Evolutionary conservation across 2,113 vertebrate species (phyloP).

Genomic region (Tachysurus vachellii): DNA sequence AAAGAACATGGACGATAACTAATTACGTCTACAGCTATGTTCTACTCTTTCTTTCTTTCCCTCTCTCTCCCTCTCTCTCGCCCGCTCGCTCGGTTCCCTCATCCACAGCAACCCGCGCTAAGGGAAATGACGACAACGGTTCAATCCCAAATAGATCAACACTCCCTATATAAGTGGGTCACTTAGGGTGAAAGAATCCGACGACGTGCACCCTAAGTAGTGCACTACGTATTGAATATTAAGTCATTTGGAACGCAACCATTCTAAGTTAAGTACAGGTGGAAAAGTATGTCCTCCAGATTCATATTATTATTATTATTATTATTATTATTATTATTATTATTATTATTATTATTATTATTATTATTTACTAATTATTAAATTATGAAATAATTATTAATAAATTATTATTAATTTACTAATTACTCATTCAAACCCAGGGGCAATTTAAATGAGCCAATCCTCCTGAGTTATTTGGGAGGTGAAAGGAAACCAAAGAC

Average conservation of each 20-base stretch:
- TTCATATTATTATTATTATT: no score
- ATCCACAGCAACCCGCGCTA: slow-evolving; percentile 39
- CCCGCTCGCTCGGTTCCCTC: slow-evolving; percentile 38
- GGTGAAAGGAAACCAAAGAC: background rate
- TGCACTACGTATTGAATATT: background rate
- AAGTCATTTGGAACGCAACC: background rate
- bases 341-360: background rate
- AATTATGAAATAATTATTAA: no score
- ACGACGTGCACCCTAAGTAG: background rate
- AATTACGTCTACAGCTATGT: slow-evolving; percentile 37
- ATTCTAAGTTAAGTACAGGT: background rate
- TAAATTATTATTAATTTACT: no score
- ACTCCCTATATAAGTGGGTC: background rate
- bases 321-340: no score
- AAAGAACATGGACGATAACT: slow-evolving; percentile 39
- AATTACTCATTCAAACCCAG: background rate
- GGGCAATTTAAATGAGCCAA: background rate
- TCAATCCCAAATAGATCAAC: background rate
- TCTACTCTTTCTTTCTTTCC: slow-evolving; percentile 37
- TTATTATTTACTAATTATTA: no score
- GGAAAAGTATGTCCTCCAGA: background rate
- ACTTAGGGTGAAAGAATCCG: background rate
- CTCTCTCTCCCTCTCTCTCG: slow-evolving; percentile 27
- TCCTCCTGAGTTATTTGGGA: background rate
- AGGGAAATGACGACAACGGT: slow-evolving; percentile 60